Conservation (phyloP, 2,113 vertebrate genomes). For the Laticauda colubrina region DNA sequence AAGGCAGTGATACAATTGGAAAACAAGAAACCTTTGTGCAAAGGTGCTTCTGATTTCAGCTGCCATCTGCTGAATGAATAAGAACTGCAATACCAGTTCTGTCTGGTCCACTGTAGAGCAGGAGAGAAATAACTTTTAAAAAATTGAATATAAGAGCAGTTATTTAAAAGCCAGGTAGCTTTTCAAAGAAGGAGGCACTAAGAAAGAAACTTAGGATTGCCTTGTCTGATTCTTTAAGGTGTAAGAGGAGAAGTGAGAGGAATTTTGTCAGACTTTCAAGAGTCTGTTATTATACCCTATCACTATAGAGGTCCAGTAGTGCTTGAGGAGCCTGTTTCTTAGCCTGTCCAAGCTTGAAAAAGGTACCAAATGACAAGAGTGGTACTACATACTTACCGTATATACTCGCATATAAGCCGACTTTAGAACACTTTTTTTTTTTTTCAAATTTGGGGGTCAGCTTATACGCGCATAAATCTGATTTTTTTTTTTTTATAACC, state of each 20-base stretch:
- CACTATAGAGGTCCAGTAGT: neutral
- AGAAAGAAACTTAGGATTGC: neutral
- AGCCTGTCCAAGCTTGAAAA: neutral
- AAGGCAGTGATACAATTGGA: neutral
- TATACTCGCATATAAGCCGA: too few species aligned
- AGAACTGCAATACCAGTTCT: neutral
- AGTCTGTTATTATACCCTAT: neutral
- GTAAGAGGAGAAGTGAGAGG: neutral
- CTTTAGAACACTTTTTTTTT: too few species aligned
- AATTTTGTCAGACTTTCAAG: neutral
- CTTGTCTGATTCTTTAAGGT: neutral
- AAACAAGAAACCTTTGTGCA: neutral
- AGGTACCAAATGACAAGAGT: neutral
- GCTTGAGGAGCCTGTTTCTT: neutral
- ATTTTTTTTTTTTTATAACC: too few species aligned
- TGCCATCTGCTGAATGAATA: neutral
- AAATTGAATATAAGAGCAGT: neutral
- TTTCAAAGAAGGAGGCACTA: neutral
- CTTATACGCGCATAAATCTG: too few species aligned
- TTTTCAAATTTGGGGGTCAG: too few species aligned
- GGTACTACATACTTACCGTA: neutral
- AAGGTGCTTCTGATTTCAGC: neutral
- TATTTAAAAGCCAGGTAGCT: neutral
- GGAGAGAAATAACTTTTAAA: neutral
- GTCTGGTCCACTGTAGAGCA: neutral